Evolutionary conservation across 1,140 invertebrate species (phyloP).

Genomic region (Brachionus rubens): DNA sequence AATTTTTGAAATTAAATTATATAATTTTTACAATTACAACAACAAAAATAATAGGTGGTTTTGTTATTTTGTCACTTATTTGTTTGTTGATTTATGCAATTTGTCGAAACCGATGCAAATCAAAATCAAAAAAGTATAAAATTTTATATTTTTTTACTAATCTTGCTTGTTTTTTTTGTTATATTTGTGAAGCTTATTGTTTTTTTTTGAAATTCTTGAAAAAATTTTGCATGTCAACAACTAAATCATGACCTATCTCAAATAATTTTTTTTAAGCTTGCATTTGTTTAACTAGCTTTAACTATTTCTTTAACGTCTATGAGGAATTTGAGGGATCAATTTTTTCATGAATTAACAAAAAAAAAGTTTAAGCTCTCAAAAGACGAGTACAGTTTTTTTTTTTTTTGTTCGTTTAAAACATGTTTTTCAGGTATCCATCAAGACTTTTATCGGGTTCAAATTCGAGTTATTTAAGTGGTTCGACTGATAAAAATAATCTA

Average conservation of each 20-base stretch:
- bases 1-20: neutral
- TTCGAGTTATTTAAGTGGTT: constrained; percentile 9
- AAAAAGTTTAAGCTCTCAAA: neutral
- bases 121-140: constrained; percentile 4
- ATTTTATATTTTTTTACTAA: neutral
- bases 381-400: too few species aligned
- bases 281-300: too few species aligned
- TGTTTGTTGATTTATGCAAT: neutral
- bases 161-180: neutral
- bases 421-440: constrained; percentile 11
- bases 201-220: too few species aligned
- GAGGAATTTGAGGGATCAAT: too few species aligned
- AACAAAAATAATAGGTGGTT: neutral
- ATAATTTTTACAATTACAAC: neutral
- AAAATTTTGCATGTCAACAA: too few species aligned
- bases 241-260: too few species aligned
- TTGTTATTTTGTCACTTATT: constrained; percentile 3
- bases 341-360: too few species aligned
- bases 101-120: neutral
- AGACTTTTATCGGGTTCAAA: neutral
- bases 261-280: too few species aligned
- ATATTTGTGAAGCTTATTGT: neutral
- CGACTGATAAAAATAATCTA: neutral
- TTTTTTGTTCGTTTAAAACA: too few species aligned
- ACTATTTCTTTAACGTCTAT: too few species aligned